Percentiles rank a stretch among this genome's conserved stretches.
These are phyloP conservation scores for Micromys minutus DNA, from an alignment of 2,113 vertebrate genomes.

Conservation along the genomic window DNA sequence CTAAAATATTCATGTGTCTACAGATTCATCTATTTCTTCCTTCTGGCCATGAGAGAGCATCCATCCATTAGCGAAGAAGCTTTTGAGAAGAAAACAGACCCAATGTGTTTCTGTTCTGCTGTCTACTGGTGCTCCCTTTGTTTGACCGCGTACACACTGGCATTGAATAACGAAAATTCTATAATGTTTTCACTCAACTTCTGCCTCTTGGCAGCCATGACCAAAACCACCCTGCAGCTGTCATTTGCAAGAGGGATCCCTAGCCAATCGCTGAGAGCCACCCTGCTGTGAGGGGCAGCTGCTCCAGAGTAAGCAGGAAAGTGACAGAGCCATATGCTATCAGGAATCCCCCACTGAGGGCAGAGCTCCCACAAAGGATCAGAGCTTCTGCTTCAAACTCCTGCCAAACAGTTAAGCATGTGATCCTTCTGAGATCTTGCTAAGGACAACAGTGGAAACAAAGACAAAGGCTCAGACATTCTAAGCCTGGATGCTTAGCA, in stretches of 20 bases:
- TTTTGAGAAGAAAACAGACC: conserved; percentile 7
- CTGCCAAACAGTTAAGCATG: background rate
- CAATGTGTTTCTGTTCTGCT: background rate
- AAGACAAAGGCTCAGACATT: background rate
- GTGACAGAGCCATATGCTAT: conserved; percentile 68
- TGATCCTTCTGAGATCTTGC: conserved; percentile 38
- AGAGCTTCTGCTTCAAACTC: conserved; percentile 6
- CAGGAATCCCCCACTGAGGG: conserved; percentile 46
- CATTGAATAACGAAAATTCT: conserved; percentile 67
- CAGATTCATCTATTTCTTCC: background rate
- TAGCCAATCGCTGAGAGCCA: conserved; percentile 34
- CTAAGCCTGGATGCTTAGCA: background rate
- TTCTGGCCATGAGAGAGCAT: conserved; percentile 31
- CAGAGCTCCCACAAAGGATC: background rate
- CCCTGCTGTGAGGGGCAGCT: conserved; percentile 70
- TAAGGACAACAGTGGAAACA: conserved; percentile 34
- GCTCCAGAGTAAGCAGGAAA: conserved; percentile 67
- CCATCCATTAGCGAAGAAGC: background rate
- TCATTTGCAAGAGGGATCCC: conserved; percentile 57
- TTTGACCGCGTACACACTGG: conserved; percentile 43
- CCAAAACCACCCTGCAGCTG: conserved; percentile 71
- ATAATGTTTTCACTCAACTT: conserved; percentile 69
- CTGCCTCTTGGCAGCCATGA: conserved; percentile 69
- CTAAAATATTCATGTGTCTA: background rate
- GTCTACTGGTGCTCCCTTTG: conserved; percentile 60